Evolutionary conservation across 2,797 vertebrate genomes (phyloP), one percentile per base, ranked within the genome.

Genomic region (Chaunax sp.): DNA sequence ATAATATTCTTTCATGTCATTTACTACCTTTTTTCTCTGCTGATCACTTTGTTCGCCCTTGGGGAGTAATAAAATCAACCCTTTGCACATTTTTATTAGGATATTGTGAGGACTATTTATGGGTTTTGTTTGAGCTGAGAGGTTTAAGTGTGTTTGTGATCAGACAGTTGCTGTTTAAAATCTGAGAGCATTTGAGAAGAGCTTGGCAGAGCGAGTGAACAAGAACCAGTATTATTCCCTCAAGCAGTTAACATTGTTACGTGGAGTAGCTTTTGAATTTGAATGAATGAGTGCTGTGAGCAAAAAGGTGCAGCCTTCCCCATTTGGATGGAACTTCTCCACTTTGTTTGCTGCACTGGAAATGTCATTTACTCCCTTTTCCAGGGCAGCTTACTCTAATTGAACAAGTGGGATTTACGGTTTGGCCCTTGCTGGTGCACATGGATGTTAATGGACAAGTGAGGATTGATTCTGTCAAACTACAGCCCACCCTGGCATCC

Each of bases 401-500:
- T 28, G 66, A 56, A 43, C 45, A 38, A 35, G 72, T 20, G 41
- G 55, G 68, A 75, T 80, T 79, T 70, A 59, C 43, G 18, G 28
- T 20, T 47, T 30, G 43, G 43, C 76, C 3, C 56, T 46, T 12
- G 52, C 69, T 2, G 15, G 25, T 19, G 8, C 28, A n/a, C 57
- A 14, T 7, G 52, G 47, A 15, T 69, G 22, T 68, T 55, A 64
- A 25, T 13, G 62, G 58, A 69, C 72, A 69, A 20, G 25, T 22
- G 60, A 74, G 63, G 77, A 71, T 69, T 67, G 50, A 40, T 47
- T 61, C 57, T 23, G 71, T 75, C 45, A 60, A 37, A 15, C 47
- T 41, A 38, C 2, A 16, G 44, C 47, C 58, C n/a, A 8, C 14
- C 19, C 15, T 20, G 35, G 19, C 63, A 38, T 47, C 45, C 15